Evolutionary conservation across 2,888 invertebrate genomes (phyloP), one percentile per base, ranked within the genome.

Genomic region (Punctoribates punctum): DNA sequence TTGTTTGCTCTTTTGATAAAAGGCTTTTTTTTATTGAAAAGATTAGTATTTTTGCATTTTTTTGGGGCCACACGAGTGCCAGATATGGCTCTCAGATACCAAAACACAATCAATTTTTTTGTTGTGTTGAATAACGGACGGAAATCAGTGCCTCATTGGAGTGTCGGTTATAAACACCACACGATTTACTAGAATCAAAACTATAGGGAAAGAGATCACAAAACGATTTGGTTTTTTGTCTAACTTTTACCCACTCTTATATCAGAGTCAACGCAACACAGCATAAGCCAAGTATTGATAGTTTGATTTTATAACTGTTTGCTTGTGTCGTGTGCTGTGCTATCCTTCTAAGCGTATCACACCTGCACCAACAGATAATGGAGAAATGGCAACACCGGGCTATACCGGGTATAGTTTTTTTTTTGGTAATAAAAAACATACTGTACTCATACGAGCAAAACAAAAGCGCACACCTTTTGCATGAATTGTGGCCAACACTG

Each of bases 261-360:
- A 46, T 70, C 42, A 70, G 20, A 46, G 25, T 70, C 23, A 70
- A 70, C 20, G 25, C 29, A 29, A 29, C 29, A 62, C 27, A 62
- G n/a, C 62, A 62, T 27, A 62, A 27, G 62, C 29, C 11, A 6
- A 9, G 62, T 23, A 54, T 54, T 54, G 42, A 42, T 62, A 27
- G 42, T 70, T 42, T 70, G 20, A 70, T 70, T 70, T 70, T 57
- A 57, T 57, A 70, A 70, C 70, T 70, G 70, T 70, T 70, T 70
- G 70, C 70, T 42, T 23, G 70, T 70, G 70, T 42, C 42, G 42
- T 70, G 38, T 23, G 15, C 42, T 23, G 23, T 13, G 46, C 20
- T 70, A 62, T 29, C 62, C 34, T 62, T 62, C 62, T 62, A 62
- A 29, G 70, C 38, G 46, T 70, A 70, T 70, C 70, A 46, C 70